Conservation (phyloP, 1,140 invertebrate species). For the Rhynchophorus ferrugineus region DNA sequence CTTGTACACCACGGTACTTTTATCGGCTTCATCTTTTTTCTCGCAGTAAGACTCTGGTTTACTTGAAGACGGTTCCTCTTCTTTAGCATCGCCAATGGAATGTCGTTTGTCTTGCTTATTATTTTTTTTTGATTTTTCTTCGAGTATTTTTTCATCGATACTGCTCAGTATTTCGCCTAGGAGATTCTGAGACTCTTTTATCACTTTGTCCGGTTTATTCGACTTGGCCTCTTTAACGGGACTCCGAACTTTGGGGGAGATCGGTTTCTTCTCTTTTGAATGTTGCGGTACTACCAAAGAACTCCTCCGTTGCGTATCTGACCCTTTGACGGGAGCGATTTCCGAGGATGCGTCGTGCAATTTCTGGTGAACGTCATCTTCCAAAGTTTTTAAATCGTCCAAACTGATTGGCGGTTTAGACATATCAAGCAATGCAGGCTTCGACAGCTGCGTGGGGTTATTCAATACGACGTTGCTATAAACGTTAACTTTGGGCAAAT, state of each 20-base stretch:
- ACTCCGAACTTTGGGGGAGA: no score
- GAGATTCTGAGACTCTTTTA: slow-evolving; percentile 27
- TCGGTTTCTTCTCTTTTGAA: no score
- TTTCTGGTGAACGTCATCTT: slow-evolving; percentile 27
- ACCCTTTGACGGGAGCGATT: no score
- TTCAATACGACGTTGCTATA: slow-evolving; percentile 29
- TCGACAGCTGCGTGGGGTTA: slow-evolving; percentile 1
- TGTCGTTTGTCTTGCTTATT: slow-evolving; percentile 15
- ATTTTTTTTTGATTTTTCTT: slow-evolving; percentile 16
- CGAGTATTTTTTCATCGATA: slow-evolving; percentile 30
- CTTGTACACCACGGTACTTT: slow-evolving; percentile 14
- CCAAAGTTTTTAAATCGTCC: slow-evolving; percentile 29
- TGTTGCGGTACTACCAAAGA: no score
- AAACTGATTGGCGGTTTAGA: slow-evolving; percentile 31
- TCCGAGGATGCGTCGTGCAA: no score
- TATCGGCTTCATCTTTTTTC: slow-evolving; percentile 34
- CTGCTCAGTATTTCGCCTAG: slow-evolving; percentile 30
- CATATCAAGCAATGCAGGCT: slow-evolving; percentile 22
- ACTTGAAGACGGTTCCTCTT: slow-evolving; percentile 8
- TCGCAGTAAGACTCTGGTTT: slow-evolving; percentile 23
- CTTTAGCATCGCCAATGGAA: slow-evolving; percentile 6
- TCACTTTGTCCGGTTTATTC: slow-evolving; percentile 19
- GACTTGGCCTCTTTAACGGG: no score
- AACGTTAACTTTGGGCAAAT: slow-evolving; percentile 26
- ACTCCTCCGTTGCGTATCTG: no score